Conservation (phyloP, 2,888 invertebrate genomes). For the Girardia tigrina region DNA sequence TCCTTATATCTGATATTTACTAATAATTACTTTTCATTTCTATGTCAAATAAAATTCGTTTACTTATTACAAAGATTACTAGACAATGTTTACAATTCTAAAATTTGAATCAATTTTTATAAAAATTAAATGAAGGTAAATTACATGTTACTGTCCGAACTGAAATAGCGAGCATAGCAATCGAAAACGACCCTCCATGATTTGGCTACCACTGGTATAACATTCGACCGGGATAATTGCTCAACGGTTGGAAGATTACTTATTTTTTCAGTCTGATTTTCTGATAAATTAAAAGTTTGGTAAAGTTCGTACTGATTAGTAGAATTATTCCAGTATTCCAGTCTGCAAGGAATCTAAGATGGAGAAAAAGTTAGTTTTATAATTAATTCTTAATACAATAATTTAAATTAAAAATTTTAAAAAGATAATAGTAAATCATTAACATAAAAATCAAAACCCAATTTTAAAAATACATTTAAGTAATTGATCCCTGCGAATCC, state of each 20-base stretch:
- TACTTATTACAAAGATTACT: no score
- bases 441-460: no score
- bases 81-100: no score
- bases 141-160: not conserved
- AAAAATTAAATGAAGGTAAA: not conserved
- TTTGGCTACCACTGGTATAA: not conserved
- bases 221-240: not conserved
- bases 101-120: not conserved
- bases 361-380: no score
- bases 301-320: constrained; percentile 1
- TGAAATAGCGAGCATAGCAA: constrained; percentile 17
- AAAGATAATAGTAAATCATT: no score
- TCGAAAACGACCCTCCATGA: not conserved
- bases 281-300: not conserved
- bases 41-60: no score
- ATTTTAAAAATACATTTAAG: no score
- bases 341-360: not conserved
- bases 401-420: no score
- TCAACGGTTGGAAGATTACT: not conserved
- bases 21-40: no score
- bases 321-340: not conserved
- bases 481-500: no score
- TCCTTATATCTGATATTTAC: no score
- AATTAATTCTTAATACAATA: no score
- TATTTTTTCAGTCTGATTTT: not conserved